These are phyloP conservation scores for Pseudorasbora parva DNA, from an alignment of 2,113 vertebrate genomes.

Conservation along the genomic window DNA sequence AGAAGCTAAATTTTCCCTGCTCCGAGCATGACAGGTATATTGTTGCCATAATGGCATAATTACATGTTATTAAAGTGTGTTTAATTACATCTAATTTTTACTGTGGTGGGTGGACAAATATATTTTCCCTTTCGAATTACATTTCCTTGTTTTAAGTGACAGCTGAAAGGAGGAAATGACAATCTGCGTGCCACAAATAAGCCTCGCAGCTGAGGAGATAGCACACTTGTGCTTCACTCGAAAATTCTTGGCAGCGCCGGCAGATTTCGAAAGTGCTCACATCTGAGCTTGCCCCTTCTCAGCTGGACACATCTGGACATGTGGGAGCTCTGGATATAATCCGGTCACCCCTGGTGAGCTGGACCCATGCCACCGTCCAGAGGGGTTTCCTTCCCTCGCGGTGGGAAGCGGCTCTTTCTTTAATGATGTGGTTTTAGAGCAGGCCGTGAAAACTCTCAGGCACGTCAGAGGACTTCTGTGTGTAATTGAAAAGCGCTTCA, in stretches of 20 bases:
- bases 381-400: conserved; percentile 40
- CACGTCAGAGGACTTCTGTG: conserved; percentile 60
- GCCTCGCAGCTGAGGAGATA: neutral
- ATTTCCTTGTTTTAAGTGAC: conserved; percentile 25
- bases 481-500: conserved; percentile 71
- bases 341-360: conserved; percentile 21
- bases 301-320: conserved; percentile 34
- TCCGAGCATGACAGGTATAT: conserved; percentile 37
- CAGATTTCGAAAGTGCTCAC: neutral
- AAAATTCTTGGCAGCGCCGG: conserved; percentile 7
- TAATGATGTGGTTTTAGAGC: conserved; percentile 68
- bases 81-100: conserved; percentile 34
- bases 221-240: conserved; percentile 11
- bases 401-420: conserved; percentile 64
- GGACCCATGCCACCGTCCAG: conserved; percentile 35
- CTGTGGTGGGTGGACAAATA: conserved; percentile 35
- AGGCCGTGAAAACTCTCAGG: conserved; percentile 63
- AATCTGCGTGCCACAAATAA: neutral
- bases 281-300: conserved; percentile 27
- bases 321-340: conserved; percentile 4
- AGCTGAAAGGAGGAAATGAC: conserved; percentile 26
- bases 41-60: conserved; percentile 27
- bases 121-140: conserved; percentile 20
- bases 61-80: conserved; percentile 24
- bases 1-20: conserved; percentile 10